Percentiles rank a stretch among this genome's conserved stretches.
Evolutionary conservation across 2,888 invertebrate genomes (phyloP).

Genomic region (Pheosia tremula): DNA sequence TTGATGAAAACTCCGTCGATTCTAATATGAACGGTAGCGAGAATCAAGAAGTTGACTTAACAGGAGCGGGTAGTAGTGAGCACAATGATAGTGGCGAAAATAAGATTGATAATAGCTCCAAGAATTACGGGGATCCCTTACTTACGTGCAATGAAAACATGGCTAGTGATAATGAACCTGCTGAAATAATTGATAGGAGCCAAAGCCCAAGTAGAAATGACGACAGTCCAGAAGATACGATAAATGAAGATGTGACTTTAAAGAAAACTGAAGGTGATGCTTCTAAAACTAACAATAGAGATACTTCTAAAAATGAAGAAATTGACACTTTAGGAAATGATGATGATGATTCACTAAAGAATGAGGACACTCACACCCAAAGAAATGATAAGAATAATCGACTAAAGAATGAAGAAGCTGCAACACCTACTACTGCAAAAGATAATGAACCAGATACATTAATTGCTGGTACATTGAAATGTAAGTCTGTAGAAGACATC

Average conservation of each 20-base stretch:
- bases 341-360: slow-evolving; percentile 13
- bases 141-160: background rate
- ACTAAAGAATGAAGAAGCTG: background rate
- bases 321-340: slow-evolving; percentile 10
- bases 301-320: slow-evolving; percentile 11
- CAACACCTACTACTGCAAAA: slow-evolving; percentile 4
- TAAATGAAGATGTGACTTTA: slow-evolving; percentile 18
- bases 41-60: slow-evolving; percentile 69
- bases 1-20: slow-evolving; percentile 80
- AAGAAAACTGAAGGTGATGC: slow-evolving; percentile 12
- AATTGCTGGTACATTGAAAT: slow-evolving; percentile 3
- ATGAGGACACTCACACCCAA: background rate
- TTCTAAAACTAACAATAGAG: slow-evolving; percentile 11
- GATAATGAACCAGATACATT: background rate
- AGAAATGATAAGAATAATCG: slow-evolving; percentile 12
- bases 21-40: slow-evolving; percentile 58
- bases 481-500: slow-evolving; percentile 11
- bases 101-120: slow-evolving; percentile 30
- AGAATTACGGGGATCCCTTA: slow-evolving; percentile 21
- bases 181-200: background rate
- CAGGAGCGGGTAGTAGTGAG: slow-evolving; percentile 71
- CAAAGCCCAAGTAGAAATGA: slow-evolving; percentile 1
- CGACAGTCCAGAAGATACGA: slow-evolving; percentile 8
- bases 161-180: slow-evolving; percentile 11
- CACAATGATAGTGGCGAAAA: slow-evolving; percentile 78